A percentile compares a stretch with the other conserved stretches of the same genome.
These are phyloP conservation scores for Cygnus olor DNA, from an alignment of 2,797 vertebrate species.

Conservation along the genomic window DNA sequence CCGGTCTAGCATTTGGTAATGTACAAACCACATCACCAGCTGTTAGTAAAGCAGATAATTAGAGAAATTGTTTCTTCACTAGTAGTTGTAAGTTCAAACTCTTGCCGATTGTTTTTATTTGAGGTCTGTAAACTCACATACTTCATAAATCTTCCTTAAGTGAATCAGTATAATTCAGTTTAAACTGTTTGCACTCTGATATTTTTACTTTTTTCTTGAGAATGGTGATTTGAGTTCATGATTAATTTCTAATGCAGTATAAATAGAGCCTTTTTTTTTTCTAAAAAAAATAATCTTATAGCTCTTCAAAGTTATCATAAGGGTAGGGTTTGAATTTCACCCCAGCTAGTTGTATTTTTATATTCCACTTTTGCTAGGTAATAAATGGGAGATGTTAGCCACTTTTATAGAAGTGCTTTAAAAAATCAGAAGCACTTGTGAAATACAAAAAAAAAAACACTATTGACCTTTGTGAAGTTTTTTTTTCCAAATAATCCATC, in stretches of 20 bases:
- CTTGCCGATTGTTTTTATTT: neutral
- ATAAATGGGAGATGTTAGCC: neutral
- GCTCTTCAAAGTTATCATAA: neutral
- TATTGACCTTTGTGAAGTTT: neutral
- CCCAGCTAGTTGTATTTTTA: neutral
- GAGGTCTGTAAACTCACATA: neutral
- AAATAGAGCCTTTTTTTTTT: neutral
- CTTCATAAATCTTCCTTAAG: neutral
- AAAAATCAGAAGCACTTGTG: neutral
- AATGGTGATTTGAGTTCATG: neutral
- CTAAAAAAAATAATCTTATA: neutral
- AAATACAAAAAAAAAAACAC: neutral
- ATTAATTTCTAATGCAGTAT: neutral
- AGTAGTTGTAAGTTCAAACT: neutral
- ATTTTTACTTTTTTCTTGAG: neutral
- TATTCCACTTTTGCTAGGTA: neutral
- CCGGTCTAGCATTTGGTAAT: neutral
- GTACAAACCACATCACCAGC: neutral
- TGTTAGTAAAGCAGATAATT: neutral
- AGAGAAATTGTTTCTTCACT: neutral
- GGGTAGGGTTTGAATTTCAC: neutral
- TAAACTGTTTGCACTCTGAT: neutral
- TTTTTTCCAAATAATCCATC: neutral
- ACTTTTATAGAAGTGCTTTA: neutral
- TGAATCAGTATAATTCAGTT: neutral